Conservation (phyloP, 2,888 invertebrate species). For the Adineta ricciae region DNA sequence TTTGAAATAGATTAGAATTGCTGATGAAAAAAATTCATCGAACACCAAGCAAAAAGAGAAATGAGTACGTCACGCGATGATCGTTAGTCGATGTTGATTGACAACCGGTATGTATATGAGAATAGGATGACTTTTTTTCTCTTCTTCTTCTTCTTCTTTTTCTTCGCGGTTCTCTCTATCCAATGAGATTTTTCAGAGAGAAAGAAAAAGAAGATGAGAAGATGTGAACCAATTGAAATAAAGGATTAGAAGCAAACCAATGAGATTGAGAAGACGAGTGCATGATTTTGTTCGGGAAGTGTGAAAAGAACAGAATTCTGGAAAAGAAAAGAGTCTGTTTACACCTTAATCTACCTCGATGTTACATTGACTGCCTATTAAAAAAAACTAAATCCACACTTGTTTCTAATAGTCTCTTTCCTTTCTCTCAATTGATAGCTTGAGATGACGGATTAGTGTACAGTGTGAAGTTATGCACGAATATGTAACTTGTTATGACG, state of each 20-base stretch:
- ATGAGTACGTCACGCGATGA: constrained; percentile 3
- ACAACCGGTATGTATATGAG: neutral
- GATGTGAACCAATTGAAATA: neutral
- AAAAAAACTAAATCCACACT: constrained; percentile 1
- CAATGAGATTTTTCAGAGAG: neutral
- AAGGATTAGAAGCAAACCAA: neutral
- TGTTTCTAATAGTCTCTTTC: neutral
- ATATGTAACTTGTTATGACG: constrained; percentile 15
- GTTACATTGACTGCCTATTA: neutral
- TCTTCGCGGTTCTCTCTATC: neutral
- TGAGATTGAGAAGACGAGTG: neutral
- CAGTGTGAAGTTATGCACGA: neutral
- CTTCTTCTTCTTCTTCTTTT: neutral
- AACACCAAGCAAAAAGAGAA: neutral
- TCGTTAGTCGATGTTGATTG: constrained; percentile 9
- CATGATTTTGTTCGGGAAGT: neutral
- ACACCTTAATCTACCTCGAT: neutral
- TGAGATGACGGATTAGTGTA: neutral
- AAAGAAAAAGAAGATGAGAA: neutral
- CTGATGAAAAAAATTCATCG: neutral
- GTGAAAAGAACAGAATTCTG: neutral
- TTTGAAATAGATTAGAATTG: neutral
- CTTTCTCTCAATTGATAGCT: constrained; percentile 4
- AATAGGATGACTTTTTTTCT: neutral
- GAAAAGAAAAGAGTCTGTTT: neutral